Evolutionary conservation across 2,113 vertebrate species (phyloP).

Genomic region (Trogon melanurus): DNA sequence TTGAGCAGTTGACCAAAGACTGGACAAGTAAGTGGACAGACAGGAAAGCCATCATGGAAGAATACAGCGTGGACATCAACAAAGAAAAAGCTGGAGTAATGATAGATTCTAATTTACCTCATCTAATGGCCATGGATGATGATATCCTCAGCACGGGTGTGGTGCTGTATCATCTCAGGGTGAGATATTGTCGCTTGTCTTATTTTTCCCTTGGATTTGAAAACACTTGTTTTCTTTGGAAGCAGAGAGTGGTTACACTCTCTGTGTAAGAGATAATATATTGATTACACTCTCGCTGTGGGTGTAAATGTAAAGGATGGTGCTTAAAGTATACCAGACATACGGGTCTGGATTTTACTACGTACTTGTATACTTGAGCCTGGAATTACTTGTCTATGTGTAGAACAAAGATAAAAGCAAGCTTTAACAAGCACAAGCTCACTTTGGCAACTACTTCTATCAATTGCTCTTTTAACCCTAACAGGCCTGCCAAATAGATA

Average conservation of each 20-base stretch:
- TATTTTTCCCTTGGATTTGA: neutral
- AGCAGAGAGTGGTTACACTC: neutral
- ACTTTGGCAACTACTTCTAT: neutral
- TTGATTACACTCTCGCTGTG: too few relatives aligned
- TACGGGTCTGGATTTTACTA: neutral
- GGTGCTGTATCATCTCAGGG: slow-evolving; percentile 94
- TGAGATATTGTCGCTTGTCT: slow-evolving; percentile 61
- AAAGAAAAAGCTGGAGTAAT: slow-evolving; percentile 86
- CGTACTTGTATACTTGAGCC: neutral
- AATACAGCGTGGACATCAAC: slow-evolving; percentile 93
- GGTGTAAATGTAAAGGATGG: neutral
- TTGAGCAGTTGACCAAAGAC: slow-evolving; percentile 91
- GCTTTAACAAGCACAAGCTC: neutral
- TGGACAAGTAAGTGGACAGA: slow-evolving; percentile 92
- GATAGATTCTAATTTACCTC: slow-evolving; percentile 89
- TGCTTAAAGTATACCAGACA: neutral
- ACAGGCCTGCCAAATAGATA: neutral
- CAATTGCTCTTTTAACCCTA: neutral
- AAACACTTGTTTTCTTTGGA: neutral
- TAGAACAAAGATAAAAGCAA: neutral
- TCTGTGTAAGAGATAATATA: too few relatives aligned
- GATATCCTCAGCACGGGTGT: slow-evolving; percentile 95
- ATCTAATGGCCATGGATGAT: slow-evolving; percentile 88
- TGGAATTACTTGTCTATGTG: neutral
- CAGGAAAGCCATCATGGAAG: slow-evolving; percentile 87